phyloP scores from a whole-genome alignment of 2,113 vertebrate species.

The Scartelaos histophorus region DNA sequence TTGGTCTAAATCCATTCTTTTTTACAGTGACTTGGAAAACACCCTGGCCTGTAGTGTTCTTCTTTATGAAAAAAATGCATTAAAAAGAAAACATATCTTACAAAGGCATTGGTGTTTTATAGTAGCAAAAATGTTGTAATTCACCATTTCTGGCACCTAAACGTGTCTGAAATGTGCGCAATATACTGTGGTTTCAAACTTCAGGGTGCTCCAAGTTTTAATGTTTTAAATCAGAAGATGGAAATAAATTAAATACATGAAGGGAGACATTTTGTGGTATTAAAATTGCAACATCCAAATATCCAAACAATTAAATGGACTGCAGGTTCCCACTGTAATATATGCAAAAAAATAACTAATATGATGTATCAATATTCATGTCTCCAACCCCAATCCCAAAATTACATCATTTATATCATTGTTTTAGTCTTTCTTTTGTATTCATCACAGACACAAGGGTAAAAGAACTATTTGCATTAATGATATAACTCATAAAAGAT shows the following conservation, averaged over 20 bases:
- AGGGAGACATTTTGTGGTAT: background rate
- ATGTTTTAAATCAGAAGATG: too few species aligned
- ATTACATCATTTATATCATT: conserved; percentile 30
- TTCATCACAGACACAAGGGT: conserved; percentile 36
- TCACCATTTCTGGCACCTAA: too few species aligned
- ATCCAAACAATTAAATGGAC: too few species aligned
- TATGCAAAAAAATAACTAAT: too few species aligned
- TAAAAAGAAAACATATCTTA: background rate
- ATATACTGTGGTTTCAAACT: background rate
- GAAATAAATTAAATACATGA: background rate
- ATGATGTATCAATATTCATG: background rate
- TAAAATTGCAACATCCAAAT: background rate
- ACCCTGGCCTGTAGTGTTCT: background rate
- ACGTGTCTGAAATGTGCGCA: too few species aligned
- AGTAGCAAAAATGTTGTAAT: background rate
- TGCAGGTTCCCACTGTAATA: too few species aligned
- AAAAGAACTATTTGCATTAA: conserved; percentile 9
- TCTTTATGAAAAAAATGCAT: background rate
- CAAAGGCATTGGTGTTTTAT: background rate
- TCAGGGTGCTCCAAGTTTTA: background rate
- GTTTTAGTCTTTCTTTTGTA: conserved; percentile 37
- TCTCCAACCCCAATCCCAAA: conserved; percentile 23
- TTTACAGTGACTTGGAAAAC: background rate
- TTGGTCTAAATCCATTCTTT: background rate
- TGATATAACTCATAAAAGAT: conserved; percentile 25